Conservation (phyloP, 2,888 invertebrate genomes). For the Pheosia gnoma region DNA sequence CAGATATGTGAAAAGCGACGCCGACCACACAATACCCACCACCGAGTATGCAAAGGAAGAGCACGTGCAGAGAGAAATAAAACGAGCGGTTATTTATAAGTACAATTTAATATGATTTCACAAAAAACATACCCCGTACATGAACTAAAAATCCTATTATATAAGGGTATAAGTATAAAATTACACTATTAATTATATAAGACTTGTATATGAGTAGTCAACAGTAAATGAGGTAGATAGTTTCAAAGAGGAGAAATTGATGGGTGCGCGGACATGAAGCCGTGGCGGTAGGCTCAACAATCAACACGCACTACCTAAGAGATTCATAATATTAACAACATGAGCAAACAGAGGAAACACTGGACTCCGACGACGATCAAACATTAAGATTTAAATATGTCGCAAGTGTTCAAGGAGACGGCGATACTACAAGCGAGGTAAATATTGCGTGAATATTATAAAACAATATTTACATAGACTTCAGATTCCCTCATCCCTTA, state of each 20-base stretch:
- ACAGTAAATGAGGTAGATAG: constrained; percentile 77
- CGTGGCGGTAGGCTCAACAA: constrained; percentile 62
- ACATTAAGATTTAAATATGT: constrained; percentile 39
- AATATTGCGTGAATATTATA: constrained; percentile 39
- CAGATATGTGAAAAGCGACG: constrained; percentile 45
- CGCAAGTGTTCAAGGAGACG: constrained; percentile 25
- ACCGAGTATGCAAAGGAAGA: constrained; percentile 8
- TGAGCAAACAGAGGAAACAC: constrained; percentile 53
- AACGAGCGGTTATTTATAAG: constrained; percentile 80
- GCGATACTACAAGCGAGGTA: constrained; percentile 38
- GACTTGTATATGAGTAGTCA: constrained; percentile 71
- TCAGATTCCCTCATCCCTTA: constrained; percentile 33
- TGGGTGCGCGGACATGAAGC: constrained; percentile 51
- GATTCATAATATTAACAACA: constrained; percentile 67
- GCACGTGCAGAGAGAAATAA: constrained; percentile 53
- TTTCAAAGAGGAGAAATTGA: constrained; percentile 46
- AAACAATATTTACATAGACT: constrained; percentile 54
- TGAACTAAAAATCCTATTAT: constrained; percentile 75
- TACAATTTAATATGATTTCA: constrained; percentile 83
- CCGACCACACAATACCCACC: constrained; percentile 6
- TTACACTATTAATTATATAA: constrained; percentile 71
- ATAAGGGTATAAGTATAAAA: constrained; percentile 80
- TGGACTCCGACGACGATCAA: constrained; percentile 36
- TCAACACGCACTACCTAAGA: constrained; percentile 57
- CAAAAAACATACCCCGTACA: constrained; percentile 80